Percentiles rank a stretch among this genome's conserved stretches.
Conservation (phyloP, 2,113 vertebrate species). For the Poicephalus gulielmi region DNA sequence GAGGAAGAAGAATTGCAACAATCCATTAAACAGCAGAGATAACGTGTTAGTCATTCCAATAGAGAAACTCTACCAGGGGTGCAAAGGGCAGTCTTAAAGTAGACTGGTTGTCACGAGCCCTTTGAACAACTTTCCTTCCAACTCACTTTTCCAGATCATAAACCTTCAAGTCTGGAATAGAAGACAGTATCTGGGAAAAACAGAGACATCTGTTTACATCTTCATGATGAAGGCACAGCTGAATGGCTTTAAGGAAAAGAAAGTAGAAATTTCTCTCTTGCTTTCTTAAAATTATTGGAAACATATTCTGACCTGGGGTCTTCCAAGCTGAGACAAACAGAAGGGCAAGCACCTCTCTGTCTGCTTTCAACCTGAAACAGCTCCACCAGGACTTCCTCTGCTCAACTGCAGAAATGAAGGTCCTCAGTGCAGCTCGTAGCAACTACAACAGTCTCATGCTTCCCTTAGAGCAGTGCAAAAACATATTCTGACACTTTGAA, state of each 20-base stretch:
- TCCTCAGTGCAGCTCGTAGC: not conserved
- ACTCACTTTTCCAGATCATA: not conserved
- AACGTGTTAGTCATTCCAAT: fast-evolving
- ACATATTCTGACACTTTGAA: not conserved
- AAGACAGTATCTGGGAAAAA: not conserved
- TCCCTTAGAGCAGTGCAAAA: not conserved
- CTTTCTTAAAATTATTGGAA: not conserved
- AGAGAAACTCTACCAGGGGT: not conserved
- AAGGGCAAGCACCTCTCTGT: not conserved
- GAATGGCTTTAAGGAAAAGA: not conserved
- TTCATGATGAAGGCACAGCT: not conserved
- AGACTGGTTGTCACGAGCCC: not conserved
- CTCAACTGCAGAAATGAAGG: not conserved
- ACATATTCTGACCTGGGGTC: not conserved
- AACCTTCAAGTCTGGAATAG: not conserved
- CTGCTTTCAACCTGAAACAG: not conserved
- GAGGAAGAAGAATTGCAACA: not conserved
- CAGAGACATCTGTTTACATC: not conserved
- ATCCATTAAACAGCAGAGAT: not conserved
- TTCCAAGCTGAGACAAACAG: not conserved
- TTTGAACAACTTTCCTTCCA: not conserved
- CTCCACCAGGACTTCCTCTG: not conserved
- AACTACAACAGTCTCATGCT: not conserved
- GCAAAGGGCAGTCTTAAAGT: not conserved
- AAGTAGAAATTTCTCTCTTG: not conserved